These are phyloP conservation scores for Selenia dentaria DNA, from an alignment of 2,888 invertebrate species.

Conservation along the genomic window DNA sequence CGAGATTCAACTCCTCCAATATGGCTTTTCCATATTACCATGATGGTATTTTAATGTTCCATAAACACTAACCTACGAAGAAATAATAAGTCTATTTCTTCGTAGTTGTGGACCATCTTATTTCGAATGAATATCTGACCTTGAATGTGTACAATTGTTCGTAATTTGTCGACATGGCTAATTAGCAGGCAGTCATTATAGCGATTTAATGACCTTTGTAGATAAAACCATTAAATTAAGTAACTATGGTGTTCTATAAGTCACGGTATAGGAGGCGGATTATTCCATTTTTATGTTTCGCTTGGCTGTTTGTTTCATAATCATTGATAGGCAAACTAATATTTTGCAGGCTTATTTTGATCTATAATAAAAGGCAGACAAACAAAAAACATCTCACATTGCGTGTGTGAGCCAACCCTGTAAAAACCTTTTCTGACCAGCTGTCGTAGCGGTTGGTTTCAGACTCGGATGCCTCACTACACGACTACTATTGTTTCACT, in stretches of 20 bases:
- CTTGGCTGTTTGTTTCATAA: too few relatives aligned
- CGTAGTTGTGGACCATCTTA: too few relatives aligned
- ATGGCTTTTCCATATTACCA: slow-evolving; percentile 37
- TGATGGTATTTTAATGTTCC: slow-evolving; percentile 51
- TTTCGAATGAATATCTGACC: slow-evolving; percentile 30
- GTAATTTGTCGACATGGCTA: slow-evolving; percentile 33
- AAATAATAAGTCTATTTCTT: too few relatives aligned
- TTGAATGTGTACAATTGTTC: slow-evolving; percentile 30
- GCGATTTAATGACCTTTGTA: slow-evolving; percentile 27
- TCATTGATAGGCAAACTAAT: too few relatives aligned
- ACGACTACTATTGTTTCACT: slow-evolving; percentile 43
- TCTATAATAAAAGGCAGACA: background rate
- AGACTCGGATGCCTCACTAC: slow-evolving; percentile 36
- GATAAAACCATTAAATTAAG: too few relatives aligned
- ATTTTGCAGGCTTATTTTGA: too few relatives aligned
- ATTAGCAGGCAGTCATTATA: slow-evolving; percentile 25
- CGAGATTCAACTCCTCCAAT: slow-evolving; percentile 20
- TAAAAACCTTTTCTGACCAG: slow-evolving; percentile 48
- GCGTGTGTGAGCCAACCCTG: slow-evolving; percentile 47
- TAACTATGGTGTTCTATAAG: too few relatives aligned
- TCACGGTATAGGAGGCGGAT: too few relatives aligned
- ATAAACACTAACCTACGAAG: too few relatives aligned
- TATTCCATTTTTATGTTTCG: too few relatives aligned
- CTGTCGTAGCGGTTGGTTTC: slow-evolving; percentile 42
- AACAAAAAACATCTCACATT: slow-evolving; percentile 22